Evolutionary conservation across 2,113 vertebrate genomes (phyloP).

Genomic region (Calyptomena viridis): DNA sequence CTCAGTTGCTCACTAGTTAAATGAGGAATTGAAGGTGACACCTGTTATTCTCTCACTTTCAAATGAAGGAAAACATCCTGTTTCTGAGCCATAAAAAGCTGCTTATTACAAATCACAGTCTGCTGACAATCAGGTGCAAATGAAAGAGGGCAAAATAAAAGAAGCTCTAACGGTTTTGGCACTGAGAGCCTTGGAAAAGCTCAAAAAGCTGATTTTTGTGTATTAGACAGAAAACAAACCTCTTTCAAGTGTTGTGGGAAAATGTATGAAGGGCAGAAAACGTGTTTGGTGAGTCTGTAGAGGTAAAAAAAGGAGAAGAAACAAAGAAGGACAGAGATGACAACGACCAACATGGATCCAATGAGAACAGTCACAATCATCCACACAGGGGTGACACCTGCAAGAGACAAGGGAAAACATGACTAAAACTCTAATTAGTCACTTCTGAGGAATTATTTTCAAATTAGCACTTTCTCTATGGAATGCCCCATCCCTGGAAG

Average conservation of each 20-base stretch:
- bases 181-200: background rate
- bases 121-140: background rate
- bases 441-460: background rate
- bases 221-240: conserved; percentile 56
- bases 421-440: background rate
- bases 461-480: background rate
- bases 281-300: conserved; percentile 39
- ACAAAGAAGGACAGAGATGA: background rate
- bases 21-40: conserved; percentile 25
- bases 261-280: conserved; percentile 52
- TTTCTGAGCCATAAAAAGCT: background rate
- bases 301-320: conserved; percentile 26
- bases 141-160: background rate
- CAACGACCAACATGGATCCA: background rate
- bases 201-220: background rate
- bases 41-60: background rate
- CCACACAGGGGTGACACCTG: conserved; percentile 65
- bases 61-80: background rate
- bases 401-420: background rate
- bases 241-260: conserved; percentile 79
- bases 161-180: background rate
- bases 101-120: background rate
- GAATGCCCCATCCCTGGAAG: background rate
- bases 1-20: background rate
- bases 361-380: background rate